Evolutionary conservation across 1,140 invertebrate species (phyloP).

Genomic region (Proctacanthus coquilletti): DNA sequence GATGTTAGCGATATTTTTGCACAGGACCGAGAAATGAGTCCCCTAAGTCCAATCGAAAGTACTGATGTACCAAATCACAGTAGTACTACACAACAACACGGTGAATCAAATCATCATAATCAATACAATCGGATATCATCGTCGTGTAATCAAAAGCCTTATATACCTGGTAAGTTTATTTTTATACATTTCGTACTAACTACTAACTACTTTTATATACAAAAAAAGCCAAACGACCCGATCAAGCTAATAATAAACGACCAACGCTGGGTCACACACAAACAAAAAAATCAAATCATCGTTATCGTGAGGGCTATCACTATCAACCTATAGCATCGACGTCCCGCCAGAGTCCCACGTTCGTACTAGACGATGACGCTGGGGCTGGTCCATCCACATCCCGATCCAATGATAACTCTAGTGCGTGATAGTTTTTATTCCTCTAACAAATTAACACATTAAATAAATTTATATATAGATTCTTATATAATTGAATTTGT

Average conservation of each 20-base stretch:
- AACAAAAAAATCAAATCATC: constrained; percentile 29
- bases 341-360: constrained; percentile 31
- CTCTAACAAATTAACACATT: constrained; percentile 6
- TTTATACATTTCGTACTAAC: neutral
- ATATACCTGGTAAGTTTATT: constrained; percentile 27
- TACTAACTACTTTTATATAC: neutral
- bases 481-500: no score
- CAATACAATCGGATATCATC: constrained; percentile 14
- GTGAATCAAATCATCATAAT: constrained; percentile 16
- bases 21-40: constrained; percentile 32
- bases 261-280: constrained; percentile 28
- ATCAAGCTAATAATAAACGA: constrained; percentile 29
- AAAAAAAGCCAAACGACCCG: constrained; percentile 28
- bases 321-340: constrained; percentile 29
- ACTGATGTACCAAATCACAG: constrained; percentile 19
- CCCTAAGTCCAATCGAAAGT: constrained; percentile 29
- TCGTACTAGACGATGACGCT: constrained; percentile 25
- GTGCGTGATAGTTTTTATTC: constrained; percentile 32
- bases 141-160: constrained; percentile 33
- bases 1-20: constrained; percentile 33
- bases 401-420: constrained; percentile 32
- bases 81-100: constrained; percentile 20
- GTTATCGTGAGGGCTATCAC: constrained; percentile 30
- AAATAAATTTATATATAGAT: no score
- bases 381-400: constrained; percentile 29